Evolutionary conservation across 1,140 invertebrate species (phyloP).

Genomic region (Chironomus striatipennis): DNA sequence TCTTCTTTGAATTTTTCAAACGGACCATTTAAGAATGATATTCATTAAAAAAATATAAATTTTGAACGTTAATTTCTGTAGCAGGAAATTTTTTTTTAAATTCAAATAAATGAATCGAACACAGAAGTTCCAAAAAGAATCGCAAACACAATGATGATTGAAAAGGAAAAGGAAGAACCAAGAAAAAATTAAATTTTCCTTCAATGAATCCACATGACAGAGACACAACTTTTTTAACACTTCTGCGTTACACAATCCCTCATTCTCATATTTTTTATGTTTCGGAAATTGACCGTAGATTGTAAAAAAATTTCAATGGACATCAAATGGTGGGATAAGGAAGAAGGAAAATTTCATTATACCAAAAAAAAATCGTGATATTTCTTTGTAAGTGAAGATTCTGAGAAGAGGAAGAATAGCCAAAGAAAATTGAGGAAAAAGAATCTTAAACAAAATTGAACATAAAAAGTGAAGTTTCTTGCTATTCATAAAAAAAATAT

Average conservation of each 20-base stretch:
- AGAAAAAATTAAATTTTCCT: neutral
- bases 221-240: slow-evolving; percentile 3
- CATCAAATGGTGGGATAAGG: neutral
- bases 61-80: too few relatives aligned
- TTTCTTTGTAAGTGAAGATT: neutral
- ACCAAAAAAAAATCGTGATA: neutral
- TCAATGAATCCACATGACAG: neutral
- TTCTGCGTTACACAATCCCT: neutral
- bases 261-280: neutral
- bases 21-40: too few relatives aligned
- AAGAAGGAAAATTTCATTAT: neutral
- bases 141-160: too few relatives aligned
- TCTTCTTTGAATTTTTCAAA: too few relatives aligned
- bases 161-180: neutral
- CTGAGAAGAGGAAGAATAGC: neutral
- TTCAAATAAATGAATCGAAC: too few relatives aligned
- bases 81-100: too few relatives aligned
- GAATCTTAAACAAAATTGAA: neutral
- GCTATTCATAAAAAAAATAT: too few relatives aligned
- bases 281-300: neutral
- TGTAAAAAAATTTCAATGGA: neutral
- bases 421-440: neutral
- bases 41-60: too few relatives aligned
- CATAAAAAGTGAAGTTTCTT: neutral
- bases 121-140: too few relatives aligned